A percentile compares a stretch with the other conserved stretches of the same genome.
Evolutionary conservation across 2,888 invertebrate genomes (phyloP).

Genomic region (Masnerella sp.): DNA sequence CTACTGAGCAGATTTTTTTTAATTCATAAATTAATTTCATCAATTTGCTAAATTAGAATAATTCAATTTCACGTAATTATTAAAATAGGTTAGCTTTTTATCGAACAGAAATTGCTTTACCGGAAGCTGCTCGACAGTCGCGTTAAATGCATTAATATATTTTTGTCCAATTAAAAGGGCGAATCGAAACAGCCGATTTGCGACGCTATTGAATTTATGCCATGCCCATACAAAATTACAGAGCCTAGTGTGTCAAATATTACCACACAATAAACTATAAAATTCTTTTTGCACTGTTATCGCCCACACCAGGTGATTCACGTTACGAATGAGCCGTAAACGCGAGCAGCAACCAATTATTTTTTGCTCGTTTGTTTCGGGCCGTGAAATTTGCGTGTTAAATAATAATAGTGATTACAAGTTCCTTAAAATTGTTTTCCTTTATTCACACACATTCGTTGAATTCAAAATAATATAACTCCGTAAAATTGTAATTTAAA

Average conservation of each 20-base stretch:
- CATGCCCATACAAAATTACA: slow-evolving; percentile 49
- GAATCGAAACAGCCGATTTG: slow-evolving; percentile 54
- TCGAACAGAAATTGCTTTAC: too few relatives aligned
- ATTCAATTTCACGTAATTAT: too few relatives aligned
- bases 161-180: slow-evolving; percentile 61
- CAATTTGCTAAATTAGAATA: too few relatives aligned
- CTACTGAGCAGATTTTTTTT: too few relatives aligned
- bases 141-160: slow-evolving; percentile 48
- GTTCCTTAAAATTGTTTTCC: slow-evolving; percentile 42
- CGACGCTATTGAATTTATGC: slow-evolving; percentile 58
- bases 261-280: slow-evolving; percentile 66
- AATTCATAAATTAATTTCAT: too few relatives aligned
- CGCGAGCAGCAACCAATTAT: slow-evolving; percentile 53
- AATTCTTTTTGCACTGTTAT: slow-evolving; percentile 41
- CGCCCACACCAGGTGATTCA: slow-evolving; percentile 57
- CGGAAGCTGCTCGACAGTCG: slow-evolving; percentile 41
- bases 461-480: too few relatives aligned
- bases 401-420: slow-evolving; percentile 62
- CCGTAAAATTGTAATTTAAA: too few relatives aligned
- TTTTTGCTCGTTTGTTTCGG: slow-evolving; percentile 48
- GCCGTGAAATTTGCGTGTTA: slow-evolving; percentile 62
- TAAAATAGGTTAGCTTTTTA: too few relatives aligned
- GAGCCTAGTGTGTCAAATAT: slow-evolving; percentile 57
- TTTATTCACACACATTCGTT: slow-evolving; percentile 1
- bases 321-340: slow-evolving; percentile 54